These are phyloP conservation scores for Globodera ellingtonae DNA, from an alignment of 1,140 invertebrate species.

Conservation along the genomic window DNA sequence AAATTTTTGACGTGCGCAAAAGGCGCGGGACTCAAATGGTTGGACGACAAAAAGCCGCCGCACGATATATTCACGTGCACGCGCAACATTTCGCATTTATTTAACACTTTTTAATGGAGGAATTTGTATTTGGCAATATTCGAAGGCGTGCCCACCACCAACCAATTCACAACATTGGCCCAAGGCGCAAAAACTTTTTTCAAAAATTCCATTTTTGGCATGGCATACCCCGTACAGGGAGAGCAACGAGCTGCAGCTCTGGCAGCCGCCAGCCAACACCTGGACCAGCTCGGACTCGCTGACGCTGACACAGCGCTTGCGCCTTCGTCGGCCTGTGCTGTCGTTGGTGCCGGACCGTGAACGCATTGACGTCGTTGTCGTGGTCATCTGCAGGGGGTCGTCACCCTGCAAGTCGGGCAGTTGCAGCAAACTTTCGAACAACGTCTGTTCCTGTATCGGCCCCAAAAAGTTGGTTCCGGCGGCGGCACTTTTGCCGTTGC, in stretches of 20 bases:
- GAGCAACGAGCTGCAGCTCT: slow-evolving; percentile 22
- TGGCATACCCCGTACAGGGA: slow-evolving; percentile 3
- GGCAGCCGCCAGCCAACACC: slow-evolving; percentile 21
- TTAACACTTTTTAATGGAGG: too few species aligned
- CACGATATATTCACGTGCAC: too few species aligned
- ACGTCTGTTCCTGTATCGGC: slow-evolving; percentile 13
- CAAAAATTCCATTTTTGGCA: not conserved
- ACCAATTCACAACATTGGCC: too few species aligned
- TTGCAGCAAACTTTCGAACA: slow-evolving; percentile 4
- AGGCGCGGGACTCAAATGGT: too few species aligned
- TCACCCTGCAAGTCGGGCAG: slow-evolving; percentile 12
- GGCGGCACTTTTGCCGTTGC: not conserved
- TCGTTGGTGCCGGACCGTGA: slow-evolving; percentile 25
- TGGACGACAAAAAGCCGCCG: too few species aligned
- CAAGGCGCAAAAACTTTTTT: too few species aligned
- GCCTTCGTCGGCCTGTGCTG: not conserved
- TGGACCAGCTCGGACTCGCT: slow-evolving; percentile 23
- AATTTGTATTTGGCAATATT: too few species aligned
- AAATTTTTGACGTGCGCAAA: too few species aligned
- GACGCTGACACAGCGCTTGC: not conserved
- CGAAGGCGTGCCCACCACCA: too few species aligned
- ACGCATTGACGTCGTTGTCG: not conserved
- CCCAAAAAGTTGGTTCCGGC: not conserved
- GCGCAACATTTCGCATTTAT: too few species aligned
- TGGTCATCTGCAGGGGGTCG: not conserved